Percentiles rank a stretch among this genome's conserved stretches.
phyloP scores from a whole-genome alignment of 2,797 vertebrate species.

The Decapterus maruadsi region DNA sequence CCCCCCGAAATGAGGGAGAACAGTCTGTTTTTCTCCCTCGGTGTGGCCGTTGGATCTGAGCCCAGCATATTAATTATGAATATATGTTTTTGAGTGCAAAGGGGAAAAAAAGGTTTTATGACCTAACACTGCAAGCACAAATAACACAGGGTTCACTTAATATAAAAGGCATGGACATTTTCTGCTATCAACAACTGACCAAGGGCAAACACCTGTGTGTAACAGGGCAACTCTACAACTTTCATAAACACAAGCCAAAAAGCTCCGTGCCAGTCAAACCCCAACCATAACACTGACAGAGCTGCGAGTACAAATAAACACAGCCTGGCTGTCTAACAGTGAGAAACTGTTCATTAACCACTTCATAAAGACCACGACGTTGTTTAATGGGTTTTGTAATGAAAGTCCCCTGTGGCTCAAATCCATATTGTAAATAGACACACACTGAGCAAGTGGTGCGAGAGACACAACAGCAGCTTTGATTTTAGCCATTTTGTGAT shows the following conservation, averaged over 20 bases:
- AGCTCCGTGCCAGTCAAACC: slow-evolving; percentile 41
- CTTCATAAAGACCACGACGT: slow-evolving; percentile 37
- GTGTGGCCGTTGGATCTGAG: slow-evolving; percentile 33
- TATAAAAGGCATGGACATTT: slow-evolving; percentile 62
- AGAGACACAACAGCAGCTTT: neutral
- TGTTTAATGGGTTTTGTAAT: slow-evolving; percentile 15
- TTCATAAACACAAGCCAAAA: slow-evolving; percentile 52
- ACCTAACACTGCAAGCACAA: slow-evolving; percentile 39
- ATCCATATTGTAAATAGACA: neutral
- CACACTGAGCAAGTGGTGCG: neutral
- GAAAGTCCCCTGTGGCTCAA: slow-evolving; percentile 1
- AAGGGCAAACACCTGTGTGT: slow-evolving; percentile 75
- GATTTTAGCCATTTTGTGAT: too few relatives aligned
- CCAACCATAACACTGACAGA: slow-evolving; percentile 36
- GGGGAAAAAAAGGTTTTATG: slow-evolving; percentile 46
- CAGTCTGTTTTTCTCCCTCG: slow-evolving; percentile 8
- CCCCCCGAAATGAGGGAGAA: neutral
- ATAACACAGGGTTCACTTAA: slow-evolving; percentile 47
- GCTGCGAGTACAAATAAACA: slow-evolving; percentile 48
- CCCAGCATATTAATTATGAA: slow-evolving; percentile 50
- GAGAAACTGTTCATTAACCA: slow-evolving; percentile 51
- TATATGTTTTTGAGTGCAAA: slow-evolving; percentile 54
- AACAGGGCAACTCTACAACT: slow-evolving; percentile 43
- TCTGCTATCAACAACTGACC: slow-evolving; percentile 68
- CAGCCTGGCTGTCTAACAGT: slow-evolving; percentile 31